Evolutionary conservation across 2,113 vertebrate genomes (phyloP).

Genomic region (Etheostoma cragini): DNA sequence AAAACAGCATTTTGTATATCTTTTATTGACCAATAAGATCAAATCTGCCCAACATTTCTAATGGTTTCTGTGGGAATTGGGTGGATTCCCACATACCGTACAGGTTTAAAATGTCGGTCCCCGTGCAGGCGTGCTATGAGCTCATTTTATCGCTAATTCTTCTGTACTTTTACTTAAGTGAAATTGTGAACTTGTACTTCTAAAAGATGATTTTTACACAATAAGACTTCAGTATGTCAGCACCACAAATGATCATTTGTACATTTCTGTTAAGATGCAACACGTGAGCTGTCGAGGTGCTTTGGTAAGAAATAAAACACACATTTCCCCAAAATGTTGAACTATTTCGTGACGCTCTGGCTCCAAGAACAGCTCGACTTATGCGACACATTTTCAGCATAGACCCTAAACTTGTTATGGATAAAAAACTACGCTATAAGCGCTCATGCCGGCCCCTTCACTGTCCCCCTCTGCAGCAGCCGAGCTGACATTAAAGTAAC

Average conservation of each 20-base stretch:
- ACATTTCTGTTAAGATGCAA: background rate
- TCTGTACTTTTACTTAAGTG: background rate
- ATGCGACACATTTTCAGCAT: background rate
- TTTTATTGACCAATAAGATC: too few species aligned
- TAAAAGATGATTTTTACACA: background rate
- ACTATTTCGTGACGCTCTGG: background rate
- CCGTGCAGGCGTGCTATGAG: too few species aligned
- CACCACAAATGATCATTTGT: too few species aligned
- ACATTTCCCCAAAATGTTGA: background rate
- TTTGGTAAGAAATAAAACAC: too few species aligned
- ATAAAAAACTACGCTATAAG: background rate
- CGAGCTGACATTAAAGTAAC: conserved; percentile 72
- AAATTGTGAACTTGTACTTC: too few species aligned
- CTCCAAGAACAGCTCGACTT: background rate
- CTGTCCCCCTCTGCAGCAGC: conserved; percentile 4
- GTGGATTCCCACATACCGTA: too few species aligned
- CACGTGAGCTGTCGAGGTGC: background rate
- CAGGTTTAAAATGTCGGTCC: too few species aligned
- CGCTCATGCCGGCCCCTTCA: background rate
- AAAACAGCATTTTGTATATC: too few species aligned
- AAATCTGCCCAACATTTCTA: too few species aligned
- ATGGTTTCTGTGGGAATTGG: too few species aligned
- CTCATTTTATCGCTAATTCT: too few species aligned
- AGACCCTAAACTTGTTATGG: background rate
- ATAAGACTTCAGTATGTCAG: too few species aligned